Evolutionary conservation across 2,113 vertebrate species (phyloP).

Genomic region (human): DNA sequence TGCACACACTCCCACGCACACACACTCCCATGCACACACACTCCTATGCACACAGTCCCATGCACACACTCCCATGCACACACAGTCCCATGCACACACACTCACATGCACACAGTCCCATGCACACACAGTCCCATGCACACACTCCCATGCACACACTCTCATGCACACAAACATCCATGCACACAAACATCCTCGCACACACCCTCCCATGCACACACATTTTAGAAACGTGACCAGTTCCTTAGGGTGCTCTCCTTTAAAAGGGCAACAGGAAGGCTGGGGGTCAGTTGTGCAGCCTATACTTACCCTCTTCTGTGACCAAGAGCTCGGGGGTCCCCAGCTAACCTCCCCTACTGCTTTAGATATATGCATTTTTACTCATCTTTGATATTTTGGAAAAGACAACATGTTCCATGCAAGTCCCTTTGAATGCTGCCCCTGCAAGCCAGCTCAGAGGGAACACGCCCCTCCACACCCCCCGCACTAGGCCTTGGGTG

Average conservation of each 20-base stretch:
- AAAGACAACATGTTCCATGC: rapidly evolving
- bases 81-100: too few relatives aligned
- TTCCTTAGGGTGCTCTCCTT: neutral
- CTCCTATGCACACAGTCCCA: too few relatives aligned
- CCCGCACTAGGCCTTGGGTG: rapidly evolving
- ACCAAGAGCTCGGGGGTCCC: rapidly evolving
- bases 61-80: too few relatives aligned
- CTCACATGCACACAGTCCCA: too few relatives aligned
- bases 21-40: too few relatives aligned
- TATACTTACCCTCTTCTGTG: rapidly evolving
- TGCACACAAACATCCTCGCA: too few relatives aligned
- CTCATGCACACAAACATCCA: too few relatives aligned
- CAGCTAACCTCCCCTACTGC: neutral
- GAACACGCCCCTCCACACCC: rapidly evolving
- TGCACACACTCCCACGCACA: too few relatives aligned
- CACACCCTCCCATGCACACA: neutral
- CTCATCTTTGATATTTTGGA: neutral
- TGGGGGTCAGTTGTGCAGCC: rapidly evolving
- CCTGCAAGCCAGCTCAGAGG: rapidly evolving
- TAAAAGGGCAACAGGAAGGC: rapidly evolving
- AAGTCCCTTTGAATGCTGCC: neutral
- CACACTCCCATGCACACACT: too few relatives aligned
- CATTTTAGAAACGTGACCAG: neutral
- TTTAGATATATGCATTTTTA: neutral
- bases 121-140: too few relatives aligned